Evolutionary conservation across 2,888 invertebrate genomes (phyloP), one percentile per base, ranked within the genome.

Genomic region (Euphydryas editha): DNA sequence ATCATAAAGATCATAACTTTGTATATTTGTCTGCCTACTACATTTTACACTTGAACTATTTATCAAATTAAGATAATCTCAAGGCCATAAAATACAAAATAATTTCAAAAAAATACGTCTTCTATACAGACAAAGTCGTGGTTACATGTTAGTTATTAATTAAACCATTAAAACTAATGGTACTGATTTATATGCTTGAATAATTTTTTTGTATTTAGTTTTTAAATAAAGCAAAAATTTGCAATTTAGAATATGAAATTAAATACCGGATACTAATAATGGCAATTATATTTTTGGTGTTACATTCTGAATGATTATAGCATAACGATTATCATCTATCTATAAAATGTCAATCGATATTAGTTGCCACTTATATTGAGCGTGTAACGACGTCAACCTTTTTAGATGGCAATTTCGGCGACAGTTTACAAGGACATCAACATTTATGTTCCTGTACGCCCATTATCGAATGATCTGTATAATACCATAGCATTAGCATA

Each of bases 391-490:
- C 68, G 71, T 68, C 76, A 77, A 79, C 78, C 76, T 79, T 79
- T 75, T 73, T 75, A 59, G 72, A 75, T 74, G 74, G 75, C 75
- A 75, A 80, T 81, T 83, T 84, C 75, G 82, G 81, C 79, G 81
- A 78, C 76, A 71, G 75, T 64, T 62, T 61, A 68, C 84, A 83
- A 85, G 84, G 88, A 84, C 86, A 78, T 72, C 81, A 74, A 76
- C 78, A 83, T 83, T 81, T 77, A 75, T 79, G 75, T 75, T 80
- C 74, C 75, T 79, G 73, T 72, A 79, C 81, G 80, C 78, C 84
- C 79, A 80, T 77, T 64, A 59, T 62, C 72, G 74, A 77, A 59
- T 73, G 75, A 78, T 81, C 74, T 77, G 72, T 74, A 79, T 72
- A 74, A 73, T 73, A 68, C n/a, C n/a, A n/a, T n/a, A n/a, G n/a